phyloP scores from a whole-genome alignment of 2,797 vertebrate species.

The Enteromius thamalakanensis region DNA sequence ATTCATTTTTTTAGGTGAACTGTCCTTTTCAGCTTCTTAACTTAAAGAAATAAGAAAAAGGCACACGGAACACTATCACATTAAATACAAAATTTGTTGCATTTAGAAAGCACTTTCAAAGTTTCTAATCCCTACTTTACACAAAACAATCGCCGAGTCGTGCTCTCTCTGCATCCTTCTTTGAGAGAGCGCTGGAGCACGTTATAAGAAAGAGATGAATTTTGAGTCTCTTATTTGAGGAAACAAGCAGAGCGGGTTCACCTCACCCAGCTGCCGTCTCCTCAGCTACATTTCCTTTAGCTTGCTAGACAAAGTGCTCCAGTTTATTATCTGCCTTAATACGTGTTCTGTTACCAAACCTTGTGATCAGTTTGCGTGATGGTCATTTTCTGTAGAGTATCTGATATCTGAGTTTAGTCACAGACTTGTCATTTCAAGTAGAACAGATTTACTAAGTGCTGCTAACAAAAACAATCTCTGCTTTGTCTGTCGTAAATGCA shows the following conservation, averaged over 20 bases:
- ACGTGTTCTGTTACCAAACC: slow-evolving; percentile 27
- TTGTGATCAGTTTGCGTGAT: background rate
- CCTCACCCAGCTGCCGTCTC: slow-evolving; percentile 56
- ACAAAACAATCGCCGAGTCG: slow-evolving; percentile 81
- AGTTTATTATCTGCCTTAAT: slow-evolving; percentile 65
- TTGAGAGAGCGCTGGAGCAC: slow-evolving; percentile 41
- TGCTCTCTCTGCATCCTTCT: slow-evolving; percentile 56
- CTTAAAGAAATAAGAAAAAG: slow-evolving; percentile 82
- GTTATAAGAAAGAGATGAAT: slow-evolving; percentile 42
- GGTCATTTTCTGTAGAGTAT: slow-evolving; percentile 26
- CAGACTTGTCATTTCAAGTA: slow-evolving; percentile 70
- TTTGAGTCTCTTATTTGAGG: slow-evolving; percentile 36
- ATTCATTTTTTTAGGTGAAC: background rate
- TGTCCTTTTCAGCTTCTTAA: slow-evolving; percentile 68
- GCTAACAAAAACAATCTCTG: slow-evolving; percentile 42
- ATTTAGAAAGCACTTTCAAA: slow-evolving; percentile 71
- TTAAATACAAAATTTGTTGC: slow-evolving; percentile 78
- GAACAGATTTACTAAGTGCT: slow-evolving; percentile 65
- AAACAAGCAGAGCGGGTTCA: slow-evolving; percentile 45
- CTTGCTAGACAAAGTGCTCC: slow-evolving; percentile 63
- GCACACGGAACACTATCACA: slow-evolving; percentile 88
- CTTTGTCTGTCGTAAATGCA: slow-evolving; percentile 56
- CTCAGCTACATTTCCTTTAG: slow-evolving; percentile 68
- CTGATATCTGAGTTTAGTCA: slow-evolving; percentile 49
- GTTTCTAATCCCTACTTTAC: slow-evolving; percentile 82